Conservation (phyloP, 2,797 vertebrate genomes). For the Poecilia wingei region DNA sequence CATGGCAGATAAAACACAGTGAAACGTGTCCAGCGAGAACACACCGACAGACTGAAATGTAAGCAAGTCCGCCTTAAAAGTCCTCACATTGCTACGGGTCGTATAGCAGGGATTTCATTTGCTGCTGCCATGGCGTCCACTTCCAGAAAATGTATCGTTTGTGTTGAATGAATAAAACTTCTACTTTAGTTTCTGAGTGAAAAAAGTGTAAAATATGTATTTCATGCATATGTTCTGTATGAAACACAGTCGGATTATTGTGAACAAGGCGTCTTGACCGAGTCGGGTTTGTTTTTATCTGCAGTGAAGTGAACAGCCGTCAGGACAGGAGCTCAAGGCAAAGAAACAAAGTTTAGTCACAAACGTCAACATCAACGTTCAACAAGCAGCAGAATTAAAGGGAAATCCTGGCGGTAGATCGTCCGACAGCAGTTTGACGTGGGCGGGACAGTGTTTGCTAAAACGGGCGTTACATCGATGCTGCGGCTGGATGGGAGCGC, state of each 20-base stretch:
- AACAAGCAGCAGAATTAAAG: conserved; percentile 49
- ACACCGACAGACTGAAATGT: conserved; percentile 22
- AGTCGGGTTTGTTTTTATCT: conserved; percentile 14
- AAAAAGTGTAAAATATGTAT: conserved; percentile 45
- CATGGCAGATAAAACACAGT: conserved; percentile 67
- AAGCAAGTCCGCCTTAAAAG: conserved; percentile 29
- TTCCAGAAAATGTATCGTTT: conserved; percentile 32
- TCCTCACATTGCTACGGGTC: conserved; percentile 65
- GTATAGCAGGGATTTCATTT: conserved; percentile 41
- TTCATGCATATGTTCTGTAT: conserved; percentile 62
- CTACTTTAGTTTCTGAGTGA: conserved; percentile 34
- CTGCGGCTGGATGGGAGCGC: conserved; percentile 36
- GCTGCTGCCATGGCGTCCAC: conserved; percentile 36
- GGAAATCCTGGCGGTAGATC: conserved; percentile 58
- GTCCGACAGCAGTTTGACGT: conserved; percentile 16
- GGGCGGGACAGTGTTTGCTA: conserved; percentile 22
- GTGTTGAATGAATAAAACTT: conserved; percentile 38
- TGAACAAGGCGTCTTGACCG: conserved; percentile 34
- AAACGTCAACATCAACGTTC: conserved; percentile 16
- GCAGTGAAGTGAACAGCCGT: conserved; percentile 26
- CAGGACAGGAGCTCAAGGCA: conserved; percentile 26
- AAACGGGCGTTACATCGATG: conserved; percentile 49
- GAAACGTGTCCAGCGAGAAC: conserved; percentile 55
- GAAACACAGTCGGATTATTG: conserved; percentile 54
- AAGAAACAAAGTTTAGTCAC: conserved; percentile 17